Conservation (phyloP, 2,113 vertebrate species). For the Phyllostomus hastatus region DNA sequence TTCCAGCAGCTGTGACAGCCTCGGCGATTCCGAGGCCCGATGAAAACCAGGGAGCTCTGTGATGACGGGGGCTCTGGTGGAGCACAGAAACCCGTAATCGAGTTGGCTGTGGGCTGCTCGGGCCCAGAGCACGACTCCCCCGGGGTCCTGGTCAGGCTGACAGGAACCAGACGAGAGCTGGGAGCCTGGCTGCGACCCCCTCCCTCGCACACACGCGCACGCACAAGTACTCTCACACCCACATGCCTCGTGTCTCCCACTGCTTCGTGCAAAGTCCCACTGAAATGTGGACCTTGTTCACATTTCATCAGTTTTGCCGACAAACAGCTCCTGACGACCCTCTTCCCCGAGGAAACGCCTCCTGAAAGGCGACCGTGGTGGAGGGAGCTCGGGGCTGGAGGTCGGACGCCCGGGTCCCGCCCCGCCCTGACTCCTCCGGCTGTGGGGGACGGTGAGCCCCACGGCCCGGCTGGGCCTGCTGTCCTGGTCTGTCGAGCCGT, state of each 20-base stretch:
- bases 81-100: neutral
- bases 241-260: neutral
- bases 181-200: neutral
- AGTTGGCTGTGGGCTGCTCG: neutral
- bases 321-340: neutral
- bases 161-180: slow-evolving; percentile 44
- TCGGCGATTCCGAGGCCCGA: neutral
- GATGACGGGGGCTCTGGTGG: neutral
- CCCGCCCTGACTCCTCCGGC: neutral
- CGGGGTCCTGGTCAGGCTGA: neutral
- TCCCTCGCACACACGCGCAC: accelerated
- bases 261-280: too few species aligned
- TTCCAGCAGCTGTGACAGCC: neutral
- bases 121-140: neutral
- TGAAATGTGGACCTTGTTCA: neutral
- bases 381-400: neutral
- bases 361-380: accelerated
- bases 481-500: neutral
- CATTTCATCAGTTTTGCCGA: neutral
- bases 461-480: neutral
- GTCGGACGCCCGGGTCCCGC: neutral
- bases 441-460: neutral
- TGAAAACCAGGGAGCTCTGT: neutral
- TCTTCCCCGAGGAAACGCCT: neutral
- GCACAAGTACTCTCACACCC: accelerated